Evolutionary conservation across 1,140 invertebrate genomes (phyloP).

Genomic region (Drosophila lini): DNA sequence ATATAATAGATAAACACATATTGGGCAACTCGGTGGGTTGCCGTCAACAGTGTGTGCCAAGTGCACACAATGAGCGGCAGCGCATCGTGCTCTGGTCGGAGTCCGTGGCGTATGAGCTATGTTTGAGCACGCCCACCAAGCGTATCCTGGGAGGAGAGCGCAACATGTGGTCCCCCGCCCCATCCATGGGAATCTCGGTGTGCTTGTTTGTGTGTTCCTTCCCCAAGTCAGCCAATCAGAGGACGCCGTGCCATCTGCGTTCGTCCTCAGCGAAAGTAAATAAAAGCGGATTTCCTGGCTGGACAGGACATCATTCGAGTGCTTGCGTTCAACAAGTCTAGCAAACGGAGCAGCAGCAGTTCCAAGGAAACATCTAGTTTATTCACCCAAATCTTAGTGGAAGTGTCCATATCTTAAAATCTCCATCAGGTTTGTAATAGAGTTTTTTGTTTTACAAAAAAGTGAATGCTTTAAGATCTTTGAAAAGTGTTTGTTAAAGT

Average conservation of each 20-base stretch:
- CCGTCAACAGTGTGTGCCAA: slow-evolving; percentile 50
- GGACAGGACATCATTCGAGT: slow-evolving; percentile 72
- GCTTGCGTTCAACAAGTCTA: slow-evolving; percentile 73
- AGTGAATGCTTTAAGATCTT: neutral
- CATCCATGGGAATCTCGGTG: neutral
- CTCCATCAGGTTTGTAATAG: slow-evolving; percentile 26
- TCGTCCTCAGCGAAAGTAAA: slow-evolving; percentile 63
- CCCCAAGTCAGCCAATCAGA: slow-evolving; percentile 58
- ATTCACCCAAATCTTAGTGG: neutral
- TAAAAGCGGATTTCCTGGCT: slow-evolving; percentile 80
- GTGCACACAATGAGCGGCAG: slow-evolving; percentile 28
- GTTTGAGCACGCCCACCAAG: slow-evolving; percentile 74
- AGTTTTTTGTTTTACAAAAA: neutral
- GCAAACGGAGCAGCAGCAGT: slow-evolving; percentile 27
- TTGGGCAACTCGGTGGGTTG: slow-evolving; percentile 32
- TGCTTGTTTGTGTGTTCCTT: slow-evolving; percentile 16
- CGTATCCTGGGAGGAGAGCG: slow-evolving; percentile 37
- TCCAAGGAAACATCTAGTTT: slow-evolving; percentile 2
- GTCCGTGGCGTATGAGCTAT: slow-evolving; percentile 71
- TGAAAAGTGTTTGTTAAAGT: neutral
- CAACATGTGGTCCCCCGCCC: slow-evolving; percentile 66
- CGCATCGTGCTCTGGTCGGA: slow-evolving; percentile 44
- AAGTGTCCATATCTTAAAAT: slow-evolving; percentile 10
- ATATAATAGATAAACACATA: slow-evolving; percentile 76
- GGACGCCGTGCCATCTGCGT: slow-evolving; percentile 35